Percentiles rank a stretch among this genome's conserved stretches.
These are phyloP conservation scores for Pseudomyrmex pallidus DNA, from an alignment of 1,140 invertebrate genomes.

Conservation along the genomic window DNA sequence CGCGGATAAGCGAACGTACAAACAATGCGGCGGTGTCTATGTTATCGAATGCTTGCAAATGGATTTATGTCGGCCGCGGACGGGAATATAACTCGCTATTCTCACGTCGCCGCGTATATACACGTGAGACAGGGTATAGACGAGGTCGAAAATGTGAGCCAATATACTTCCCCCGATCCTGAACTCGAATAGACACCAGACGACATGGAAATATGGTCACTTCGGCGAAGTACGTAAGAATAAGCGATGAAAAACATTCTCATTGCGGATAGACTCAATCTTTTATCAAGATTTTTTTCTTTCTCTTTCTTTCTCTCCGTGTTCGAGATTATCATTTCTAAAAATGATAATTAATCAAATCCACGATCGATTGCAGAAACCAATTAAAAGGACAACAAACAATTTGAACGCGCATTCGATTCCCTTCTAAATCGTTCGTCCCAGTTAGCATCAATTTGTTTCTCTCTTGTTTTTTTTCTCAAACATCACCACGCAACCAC, in stretches of 20 bases:
- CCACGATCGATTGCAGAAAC: too few species aligned
- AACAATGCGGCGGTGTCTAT: background rate
- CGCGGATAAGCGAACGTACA: background rate
- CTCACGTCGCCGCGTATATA: conserved; percentile 36
- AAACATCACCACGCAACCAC: background rate
- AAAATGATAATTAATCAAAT: too few species aligned
- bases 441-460: background rate
- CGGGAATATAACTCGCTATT: conserved; percentile 69
- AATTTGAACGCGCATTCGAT: background rate
- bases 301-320: background rate
- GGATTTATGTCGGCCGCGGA: conserved; percentile 69
- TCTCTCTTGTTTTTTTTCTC: background rate
- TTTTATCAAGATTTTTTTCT: background rate
- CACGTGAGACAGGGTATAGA: background rate
- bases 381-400: background rate
- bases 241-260: too few species aligned
- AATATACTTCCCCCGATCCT: background rate
- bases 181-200: background rate
- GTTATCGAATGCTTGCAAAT: conserved; percentile 69
- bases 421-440: background rate
- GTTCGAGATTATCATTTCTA: background rate
- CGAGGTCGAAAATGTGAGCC: background rate
- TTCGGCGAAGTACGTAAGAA: background rate
- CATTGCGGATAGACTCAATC: too few species aligned
- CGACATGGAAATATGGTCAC: background rate